phyloP scores from a whole-genome alignment of 2,113 vertebrate genomes.

The Leucosticte australis region DNA sequence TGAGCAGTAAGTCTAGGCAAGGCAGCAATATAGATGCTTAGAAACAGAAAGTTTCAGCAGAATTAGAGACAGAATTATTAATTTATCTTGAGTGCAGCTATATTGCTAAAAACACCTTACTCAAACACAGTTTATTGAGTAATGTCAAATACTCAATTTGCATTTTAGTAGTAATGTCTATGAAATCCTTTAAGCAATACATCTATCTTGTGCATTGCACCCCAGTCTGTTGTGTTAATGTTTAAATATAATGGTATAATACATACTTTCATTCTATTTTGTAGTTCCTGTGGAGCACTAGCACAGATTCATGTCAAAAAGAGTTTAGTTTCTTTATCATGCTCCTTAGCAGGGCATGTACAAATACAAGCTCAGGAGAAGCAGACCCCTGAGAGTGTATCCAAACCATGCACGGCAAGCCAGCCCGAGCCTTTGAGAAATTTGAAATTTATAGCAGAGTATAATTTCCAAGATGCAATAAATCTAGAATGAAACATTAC shows the following conservation, averaged over 20 bases:
- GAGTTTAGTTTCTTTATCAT: neutral
- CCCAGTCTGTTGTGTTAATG: neutral
- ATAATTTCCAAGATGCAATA: neutral
- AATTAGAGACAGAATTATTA: neutral
- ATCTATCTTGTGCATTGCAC: neutral
- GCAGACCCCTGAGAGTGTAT: neutral
- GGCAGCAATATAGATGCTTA: neutral
- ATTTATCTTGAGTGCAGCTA: neutral
- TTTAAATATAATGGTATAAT: neutral
- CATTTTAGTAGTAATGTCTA: neutral
- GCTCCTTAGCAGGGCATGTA: neutral
- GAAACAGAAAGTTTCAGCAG: neutral
- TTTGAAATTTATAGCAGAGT: neutral
- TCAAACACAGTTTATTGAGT: neutral
- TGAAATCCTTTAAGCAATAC: neutral
- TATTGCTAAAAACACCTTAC: neutral
- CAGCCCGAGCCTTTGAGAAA: neutral
- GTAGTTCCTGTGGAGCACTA: neutral
- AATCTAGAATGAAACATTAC: neutral
- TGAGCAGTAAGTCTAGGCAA: neutral
- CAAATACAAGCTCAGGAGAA: neutral
- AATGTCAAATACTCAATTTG: neutral
- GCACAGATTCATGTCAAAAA: neutral
- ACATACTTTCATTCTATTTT: neutral
- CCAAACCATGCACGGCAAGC: neutral